Conservation (phyloP, 2,797 vertebrate genomes). For the Mionectes olivaceus region DNA sequence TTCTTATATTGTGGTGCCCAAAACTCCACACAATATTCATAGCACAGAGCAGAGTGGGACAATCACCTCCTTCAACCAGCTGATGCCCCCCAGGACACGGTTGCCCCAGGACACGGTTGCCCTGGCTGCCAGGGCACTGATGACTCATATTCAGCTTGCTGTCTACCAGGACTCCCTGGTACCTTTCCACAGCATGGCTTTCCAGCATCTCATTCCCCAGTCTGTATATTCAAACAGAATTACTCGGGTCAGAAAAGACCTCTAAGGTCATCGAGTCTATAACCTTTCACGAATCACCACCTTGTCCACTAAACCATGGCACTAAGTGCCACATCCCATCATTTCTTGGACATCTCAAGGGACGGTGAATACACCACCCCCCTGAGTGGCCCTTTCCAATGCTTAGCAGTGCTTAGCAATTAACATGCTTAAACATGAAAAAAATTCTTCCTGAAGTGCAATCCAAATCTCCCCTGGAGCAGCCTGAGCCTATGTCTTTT, state of each 20-base stretch:
- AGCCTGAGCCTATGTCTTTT: neutral
- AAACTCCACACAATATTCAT: neutral
- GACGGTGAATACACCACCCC: neutral
- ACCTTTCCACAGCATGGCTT: neutral
- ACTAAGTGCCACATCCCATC: too few relatives aligned
- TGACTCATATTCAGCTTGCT: neutral
- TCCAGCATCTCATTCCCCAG: neutral
- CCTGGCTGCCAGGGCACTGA: neutral
- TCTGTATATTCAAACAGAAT: neutral
- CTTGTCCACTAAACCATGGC: neutral
- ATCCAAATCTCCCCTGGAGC: rapidly evolving
- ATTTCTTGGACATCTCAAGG: neutral
- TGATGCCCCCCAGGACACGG: neutral
- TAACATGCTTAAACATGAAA: neutral
- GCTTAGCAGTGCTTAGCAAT: neutral
- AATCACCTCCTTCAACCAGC: too few relatives aligned
- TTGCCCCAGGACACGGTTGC: too few relatives aligned
- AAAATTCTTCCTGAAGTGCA: neutral
- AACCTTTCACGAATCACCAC: neutral
- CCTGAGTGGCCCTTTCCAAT: neutral
- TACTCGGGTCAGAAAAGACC: neutral
- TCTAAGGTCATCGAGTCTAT: neutral
- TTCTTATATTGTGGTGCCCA: neutral
- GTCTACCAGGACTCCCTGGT: neutral
- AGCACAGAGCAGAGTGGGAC: neutral